Evolutionary conservation across 2,888 invertebrate genomes (phyloP).

Genomic region (Drosophila falleni): DNA sequence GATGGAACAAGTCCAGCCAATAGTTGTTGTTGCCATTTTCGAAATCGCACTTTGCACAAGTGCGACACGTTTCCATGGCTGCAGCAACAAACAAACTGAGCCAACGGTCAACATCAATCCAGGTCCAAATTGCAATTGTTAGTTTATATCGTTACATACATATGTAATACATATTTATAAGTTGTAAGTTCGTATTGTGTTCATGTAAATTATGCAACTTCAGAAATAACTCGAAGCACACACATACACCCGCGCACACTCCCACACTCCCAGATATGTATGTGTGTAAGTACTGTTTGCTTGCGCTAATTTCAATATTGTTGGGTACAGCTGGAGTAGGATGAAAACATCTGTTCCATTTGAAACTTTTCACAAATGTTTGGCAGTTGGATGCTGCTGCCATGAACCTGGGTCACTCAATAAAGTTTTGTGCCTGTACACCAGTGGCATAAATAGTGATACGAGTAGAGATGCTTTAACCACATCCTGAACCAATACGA

Average conservation of each 20-base stretch:
- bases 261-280: slow-evolving; percentile 11
- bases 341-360: slow-evolving; percentile 44
- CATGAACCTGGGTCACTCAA: slow-evolving; percentile 55
- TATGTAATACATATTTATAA: slow-evolving; percentile 4
- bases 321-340: slow-evolving; percentile 34
- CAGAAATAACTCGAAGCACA: slow-evolving; percentile 47
- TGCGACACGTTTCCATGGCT: slow-evolving; percentile 83
- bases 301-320: slow-evolving; percentile 31
- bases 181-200: slow-evolving; percentile 6
- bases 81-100: slow-evolving; percentile 54
- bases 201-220: slow-evolving; percentile 67
- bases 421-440: slow-evolving; percentile 58
- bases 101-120: slow-evolving; percentile 52
- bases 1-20: slow-evolving; percentile 81
- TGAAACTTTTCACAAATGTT: slow-evolving; percentile 25
- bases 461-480: slow-evolving; percentile 9
- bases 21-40: slow-evolving; percentile 78
- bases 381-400: slow-evolving; percentile 48
- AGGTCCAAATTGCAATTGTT: slow-evolving; percentile 46
- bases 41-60: slow-evolving; percentile 83
- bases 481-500: slow-evolving; percentile 42
- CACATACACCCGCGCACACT: slow-evolving; percentile 5
- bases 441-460: slow-evolving; percentile 7
- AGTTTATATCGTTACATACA: slow-evolving; percentile 9
- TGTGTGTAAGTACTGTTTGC: slow-evolving; percentile 9